Conservation (phyloP, 2,113 vertebrate genomes). For the Megalops atlanticus region DNA sequence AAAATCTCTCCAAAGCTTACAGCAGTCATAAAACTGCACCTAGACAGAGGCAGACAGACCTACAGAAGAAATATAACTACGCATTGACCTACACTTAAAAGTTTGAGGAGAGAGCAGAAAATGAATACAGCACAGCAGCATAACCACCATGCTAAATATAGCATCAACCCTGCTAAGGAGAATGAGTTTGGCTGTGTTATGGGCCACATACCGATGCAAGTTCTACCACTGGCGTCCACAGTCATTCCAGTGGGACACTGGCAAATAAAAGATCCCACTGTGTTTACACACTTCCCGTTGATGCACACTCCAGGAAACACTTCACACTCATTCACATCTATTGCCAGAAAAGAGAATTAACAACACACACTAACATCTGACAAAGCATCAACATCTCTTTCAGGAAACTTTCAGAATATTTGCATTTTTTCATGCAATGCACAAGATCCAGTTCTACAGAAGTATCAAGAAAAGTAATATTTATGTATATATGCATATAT, state of each 20-base stretch:
- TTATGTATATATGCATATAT: neutral
- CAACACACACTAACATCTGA: slow-evolving; percentile 18
- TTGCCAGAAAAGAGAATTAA: slow-evolving; percentile 43
- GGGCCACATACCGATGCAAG: slow-evolving; percentile 83
- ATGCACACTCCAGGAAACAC: slow-evolving; percentile 93
- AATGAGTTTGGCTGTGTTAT: neutral
- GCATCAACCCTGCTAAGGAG: neutral
- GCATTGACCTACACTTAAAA: neutral
- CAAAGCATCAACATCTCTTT: slow-evolving; percentile 13
- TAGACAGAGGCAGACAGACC: neutral
- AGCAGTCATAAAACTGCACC: no score
- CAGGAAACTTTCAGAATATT: neutral
- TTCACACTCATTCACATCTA: slow-evolving; percentile 95
- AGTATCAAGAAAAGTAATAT: neutral
- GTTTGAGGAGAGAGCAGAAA: neutral
- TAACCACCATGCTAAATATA: neutral
- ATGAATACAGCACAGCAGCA: neutral
- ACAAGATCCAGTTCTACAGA: neutral
- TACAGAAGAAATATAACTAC: no score
- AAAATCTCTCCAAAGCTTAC: neutral
- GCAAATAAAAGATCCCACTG: slow-evolving; percentile 88
- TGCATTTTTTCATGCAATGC: neutral
- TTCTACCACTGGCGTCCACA: slow-evolving; percentile 87
- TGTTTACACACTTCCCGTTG: slow-evolving; percentile 91
- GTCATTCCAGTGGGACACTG: slow-evolving; percentile 93